These are phyloP conservation scores for Enteromius thamalakanensis DNA, from an alignment of 2,797 vertebrate genomes.

Conservation along the genomic window DNA sequence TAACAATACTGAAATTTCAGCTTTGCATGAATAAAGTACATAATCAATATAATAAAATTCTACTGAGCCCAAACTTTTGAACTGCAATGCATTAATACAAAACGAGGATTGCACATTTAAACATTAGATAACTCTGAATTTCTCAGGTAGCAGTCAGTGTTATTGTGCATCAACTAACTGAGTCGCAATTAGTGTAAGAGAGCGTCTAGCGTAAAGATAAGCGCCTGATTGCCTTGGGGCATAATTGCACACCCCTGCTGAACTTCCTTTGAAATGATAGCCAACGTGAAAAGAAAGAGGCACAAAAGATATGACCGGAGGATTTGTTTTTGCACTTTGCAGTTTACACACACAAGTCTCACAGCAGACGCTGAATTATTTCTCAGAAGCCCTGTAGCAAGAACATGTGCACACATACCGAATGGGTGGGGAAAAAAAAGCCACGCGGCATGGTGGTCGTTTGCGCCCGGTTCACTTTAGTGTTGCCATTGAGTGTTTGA, in stretches of 20 bases:
- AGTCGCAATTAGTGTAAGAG: slow-evolving; percentile 48
- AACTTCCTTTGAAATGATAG: slow-evolving; percentile 46
- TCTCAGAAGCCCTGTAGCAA: slow-evolving; percentile 31
- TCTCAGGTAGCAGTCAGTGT: slow-evolving; percentile 14
- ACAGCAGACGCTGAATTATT: slow-evolving; percentile 2
- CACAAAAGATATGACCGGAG: slow-evolving; percentile 39
- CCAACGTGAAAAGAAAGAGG: slow-evolving; percentile 29
- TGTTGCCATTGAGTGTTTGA: slow-evolving; percentile 53
- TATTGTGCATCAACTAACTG: slow-evolving; percentile 18
- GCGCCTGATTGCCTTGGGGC: slow-evolving; percentile 43
- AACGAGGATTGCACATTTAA: not conserved
- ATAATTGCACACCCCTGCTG: slow-evolving; percentile 44
- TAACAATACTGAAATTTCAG: not conserved
- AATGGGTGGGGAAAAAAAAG: slow-evolving; percentile 15
- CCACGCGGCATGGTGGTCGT: not conserved
- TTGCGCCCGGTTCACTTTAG: not conserved
- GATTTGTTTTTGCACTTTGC: slow-evolving; percentile 14
- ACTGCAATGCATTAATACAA: not conserved
- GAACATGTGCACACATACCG: not conserved
- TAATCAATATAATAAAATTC: not conserved
- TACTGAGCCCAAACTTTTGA: not conserved
- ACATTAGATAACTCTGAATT: not conserved
- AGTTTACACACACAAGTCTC: slow-evolving; percentile 9
- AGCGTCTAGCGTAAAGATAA: slow-evolving; percentile 37
- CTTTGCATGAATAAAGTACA: not conserved